Conservation (phyloP, 2,113 vertebrate genomes). For the Myrmecophaga tridactyla region DNA sequence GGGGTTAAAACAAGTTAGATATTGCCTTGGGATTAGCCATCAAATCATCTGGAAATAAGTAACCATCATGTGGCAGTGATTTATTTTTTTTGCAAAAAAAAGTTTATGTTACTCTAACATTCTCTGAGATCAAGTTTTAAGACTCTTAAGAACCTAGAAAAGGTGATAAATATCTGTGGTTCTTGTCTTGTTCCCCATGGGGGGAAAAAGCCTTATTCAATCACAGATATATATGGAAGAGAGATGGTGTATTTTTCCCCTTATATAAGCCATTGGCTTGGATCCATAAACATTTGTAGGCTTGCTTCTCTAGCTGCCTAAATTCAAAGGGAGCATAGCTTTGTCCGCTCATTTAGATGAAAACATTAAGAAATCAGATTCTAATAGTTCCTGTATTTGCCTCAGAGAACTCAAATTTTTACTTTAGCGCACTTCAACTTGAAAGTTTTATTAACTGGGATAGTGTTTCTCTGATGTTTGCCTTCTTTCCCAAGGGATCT, state of each 20-base stretch:
- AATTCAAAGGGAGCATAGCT: not conserved
- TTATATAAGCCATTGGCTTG: not conserved
- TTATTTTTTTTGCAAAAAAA: constrained; percentile 37
- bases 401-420: constrained; percentile 10
- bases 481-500: not conserved
- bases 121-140: constrained; percentile 57
- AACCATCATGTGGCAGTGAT: constrained; percentile 36
- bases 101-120: constrained; percentile 24
- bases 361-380: constrained; percentile 33
- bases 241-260: not conserved
- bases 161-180: constrained; percentile 60
- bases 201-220: constrained; percentile 5
- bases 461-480: constrained; percentile 39
- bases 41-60: constrained; percentile 43
- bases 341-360: not conserved
- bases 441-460: not conserved
- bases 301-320: not conserved
- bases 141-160: constrained; percentile 30
- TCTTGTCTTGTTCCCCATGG: constrained; percentile 33
- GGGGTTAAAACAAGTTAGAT: not conserved
- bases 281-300: constrained; percentile 3
- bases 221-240: not conserved
- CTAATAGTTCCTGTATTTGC: not conserved
- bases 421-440: not conserved
- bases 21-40: not conserved